Conservation (phyloP, 2,113 vertebrate genomes). For the Rattus rattus region DNA sequence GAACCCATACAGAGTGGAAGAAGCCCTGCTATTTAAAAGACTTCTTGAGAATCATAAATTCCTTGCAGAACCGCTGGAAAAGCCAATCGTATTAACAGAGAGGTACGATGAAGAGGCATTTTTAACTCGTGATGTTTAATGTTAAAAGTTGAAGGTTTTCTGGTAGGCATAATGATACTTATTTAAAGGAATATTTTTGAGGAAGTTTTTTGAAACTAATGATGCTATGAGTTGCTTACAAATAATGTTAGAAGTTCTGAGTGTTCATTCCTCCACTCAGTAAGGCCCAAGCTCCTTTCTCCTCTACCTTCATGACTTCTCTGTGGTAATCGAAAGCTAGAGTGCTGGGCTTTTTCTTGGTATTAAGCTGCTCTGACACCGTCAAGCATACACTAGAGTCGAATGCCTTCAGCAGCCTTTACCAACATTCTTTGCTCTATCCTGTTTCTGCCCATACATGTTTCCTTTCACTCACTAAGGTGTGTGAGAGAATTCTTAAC, state of each 20-base stretch:
- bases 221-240: conserved; percentile 12
- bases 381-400: not conserved
- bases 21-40: conserved; percentile 93
- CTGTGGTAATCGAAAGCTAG: conserved; percentile 13
- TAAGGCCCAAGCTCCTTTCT: not conserved
- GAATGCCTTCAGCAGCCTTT: not conserved
- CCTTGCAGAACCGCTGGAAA: conserved; percentile 90
- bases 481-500: not conserved
- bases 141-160: conserved; percentile 16
- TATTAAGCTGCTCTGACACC: not conserved
- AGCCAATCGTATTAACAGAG: conserved; percentile 92
- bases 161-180: not conserved
- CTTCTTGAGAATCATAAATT: conserved; percentile 94
- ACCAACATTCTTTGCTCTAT: not conserved
- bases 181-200: conserved; percentile 7
- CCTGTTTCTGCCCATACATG: not conserved
- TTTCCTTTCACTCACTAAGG: not conserved
- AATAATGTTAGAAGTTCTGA: conserved; percentile 18
- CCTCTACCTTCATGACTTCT: not conserved
- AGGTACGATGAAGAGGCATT: conserved; percentile 87
- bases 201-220: not conserved
- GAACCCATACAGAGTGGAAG: conserved; percentile 95
- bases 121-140: conserved; percentile 12
- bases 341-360: not conserved
- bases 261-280: not conserved